These are phyloP conservation scores for Aradophagus sp. DNA, from an alignment of 1,140 invertebrate species.

Conservation along the genomic window DNA sequence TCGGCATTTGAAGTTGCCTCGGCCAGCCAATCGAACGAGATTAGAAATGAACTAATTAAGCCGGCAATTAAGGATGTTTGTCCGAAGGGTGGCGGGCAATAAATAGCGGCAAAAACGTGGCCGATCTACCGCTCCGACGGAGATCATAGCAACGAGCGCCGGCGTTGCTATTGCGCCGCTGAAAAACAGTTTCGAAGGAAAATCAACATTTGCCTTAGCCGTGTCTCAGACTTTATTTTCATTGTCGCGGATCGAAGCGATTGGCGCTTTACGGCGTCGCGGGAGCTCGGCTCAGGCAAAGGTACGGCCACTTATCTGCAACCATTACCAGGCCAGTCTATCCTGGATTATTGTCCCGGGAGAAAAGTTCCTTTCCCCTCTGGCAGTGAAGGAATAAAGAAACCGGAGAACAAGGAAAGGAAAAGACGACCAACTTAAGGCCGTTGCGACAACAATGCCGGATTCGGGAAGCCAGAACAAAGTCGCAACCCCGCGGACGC, in stretches of 20 bases:
- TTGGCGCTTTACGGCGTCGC: conserved; percentile 16
- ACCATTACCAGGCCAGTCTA: conserved; percentile 42
- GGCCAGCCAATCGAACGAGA: neutral
- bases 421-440: conserved; percentile 14
- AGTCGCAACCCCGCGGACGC: conserved; percentile 4
- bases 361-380: conserved; percentile 33
- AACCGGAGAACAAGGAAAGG: conserved; percentile 14
- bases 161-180: conserved; percentile 31
- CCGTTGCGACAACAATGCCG: conserved; percentile 18
- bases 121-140: conserved; percentile 27
- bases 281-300: conserved; percentile 15
- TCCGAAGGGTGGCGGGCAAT: conserved; percentile 15
- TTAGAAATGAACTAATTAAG: conserved; percentile 25
- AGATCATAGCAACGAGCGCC: conserved; percentile 17
- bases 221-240: conserved; percentile 43
- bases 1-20: conserved; percentile 6
- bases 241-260: conserved; percentile 41
- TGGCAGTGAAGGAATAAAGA: conserved; percentile 19
- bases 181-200: conserved; percentile 36
- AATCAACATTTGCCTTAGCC: conserved; percentile 50
- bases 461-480: conserved; percentile 10
- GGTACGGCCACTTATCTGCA: conserved; percentile 44
- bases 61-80: conserved; percentile 17
- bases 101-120: conserved; percentile 30
- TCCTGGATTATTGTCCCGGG: conserved; percentile 40